A percentile compares a stretch with the other conserved stretches of the same genome.
phyloP scores from a whole-genome alignment of 2,113 vertebrate genomes.

The Coryphaenoides rupestris region DNA sequence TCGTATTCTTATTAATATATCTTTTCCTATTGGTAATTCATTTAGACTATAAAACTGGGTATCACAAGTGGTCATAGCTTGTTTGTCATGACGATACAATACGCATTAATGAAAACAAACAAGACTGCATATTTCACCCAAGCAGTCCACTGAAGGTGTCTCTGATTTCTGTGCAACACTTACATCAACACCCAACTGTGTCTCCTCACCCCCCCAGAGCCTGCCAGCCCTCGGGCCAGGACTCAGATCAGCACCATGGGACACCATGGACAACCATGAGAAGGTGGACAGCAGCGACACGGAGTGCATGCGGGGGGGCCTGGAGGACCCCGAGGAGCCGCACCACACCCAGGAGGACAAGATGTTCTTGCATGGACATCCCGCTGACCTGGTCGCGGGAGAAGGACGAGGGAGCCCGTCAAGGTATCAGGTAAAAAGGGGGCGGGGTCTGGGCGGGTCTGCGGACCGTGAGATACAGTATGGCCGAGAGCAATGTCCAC shows the following conservation, averaged over 20 bases:
- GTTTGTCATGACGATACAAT: too few species aligned
- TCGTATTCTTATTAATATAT: not conserved
- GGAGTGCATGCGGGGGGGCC: constrained; percentile 76
- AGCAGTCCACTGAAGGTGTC: too few species aligned
- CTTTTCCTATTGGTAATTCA: not conserved
- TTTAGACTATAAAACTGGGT: too few species aligned
- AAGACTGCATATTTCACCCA: too few species aligned
- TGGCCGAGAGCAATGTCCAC: too few species aligned
- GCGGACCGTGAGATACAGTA: too few species aligned
- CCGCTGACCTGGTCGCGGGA: constrained; percentile 85
- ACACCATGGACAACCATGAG: constrained; percentile 79
- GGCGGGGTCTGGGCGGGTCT: not conserved
- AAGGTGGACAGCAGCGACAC: constrained; percentile 90
- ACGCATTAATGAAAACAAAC: too few species aligned
- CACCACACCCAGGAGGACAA: constrained; percentile 93
- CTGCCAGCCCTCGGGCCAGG: constrained; percentile 86
- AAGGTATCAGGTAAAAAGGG: constrained; percentile 94
- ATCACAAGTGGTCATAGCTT: too few species aligned
- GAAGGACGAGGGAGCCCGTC: constrained; percentile 89
- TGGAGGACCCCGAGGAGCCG: constrained; percentile 90
- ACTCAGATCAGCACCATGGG: constrained; percentile 93
- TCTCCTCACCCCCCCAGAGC: constrained; percentile 69
- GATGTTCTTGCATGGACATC: constrained; percentile 92
- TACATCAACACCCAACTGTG: not conserved
- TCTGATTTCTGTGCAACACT: too few species aligned